Percentiles rank a stretch among this genome's conserved stretches.
phyloP scores from a whole-genome alignment of 2,888 invertebrate genomes.

The Gisinianus flammeolus region DNA sequence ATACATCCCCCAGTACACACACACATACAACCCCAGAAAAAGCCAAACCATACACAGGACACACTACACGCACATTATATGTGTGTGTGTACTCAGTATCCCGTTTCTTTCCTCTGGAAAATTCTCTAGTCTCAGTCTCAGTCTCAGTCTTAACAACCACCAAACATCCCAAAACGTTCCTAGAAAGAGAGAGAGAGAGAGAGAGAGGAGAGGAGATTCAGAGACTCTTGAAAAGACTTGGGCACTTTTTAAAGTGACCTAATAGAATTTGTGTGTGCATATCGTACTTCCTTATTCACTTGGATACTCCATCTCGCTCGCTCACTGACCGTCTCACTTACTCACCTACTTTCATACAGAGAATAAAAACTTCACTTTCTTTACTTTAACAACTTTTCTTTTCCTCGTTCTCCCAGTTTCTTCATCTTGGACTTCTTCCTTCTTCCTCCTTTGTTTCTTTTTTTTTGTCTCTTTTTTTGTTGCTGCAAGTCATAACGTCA shows the following conservation, averaged over 20 bases:
- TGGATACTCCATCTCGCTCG: not conserved
- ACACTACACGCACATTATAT: too few relatives aligned
- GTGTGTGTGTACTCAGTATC: not conserved
- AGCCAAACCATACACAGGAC: too few relatives aligned
- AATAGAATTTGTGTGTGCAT: not conserved
- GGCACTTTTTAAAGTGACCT: too few relatives aligned
- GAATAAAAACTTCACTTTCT: constrained; percentile 2
- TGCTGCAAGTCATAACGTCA: too few relatives aligned
- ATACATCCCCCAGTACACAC: too few relatives aligned
- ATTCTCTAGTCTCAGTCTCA: too few relatives aligned
- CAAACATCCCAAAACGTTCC: too few relatives aligned
- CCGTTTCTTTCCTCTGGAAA: not conserved
- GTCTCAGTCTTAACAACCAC: not conserved
- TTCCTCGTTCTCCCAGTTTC: not conserved
- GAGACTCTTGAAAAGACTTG: too few relatives aligned
- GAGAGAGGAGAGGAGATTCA: too few relatives aligned
- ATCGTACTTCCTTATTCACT: not conserved
- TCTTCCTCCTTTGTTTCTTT: not conserved
- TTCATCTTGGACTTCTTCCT: not conserved
- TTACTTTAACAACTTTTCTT: not conserved
- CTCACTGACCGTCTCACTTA: constrained; percentile 26
- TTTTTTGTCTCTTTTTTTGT: not conserved
- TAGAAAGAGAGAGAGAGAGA: too few relatives aligned
- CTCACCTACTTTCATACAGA: constrained; percentile 19
- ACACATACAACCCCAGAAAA: too few relatives aligned